These are phyloP conservation scores for Pseudomyrmex gracilis DNA, from an alignment of 1,140 invertebrate species.

Conservation along the genomic window DNA sequence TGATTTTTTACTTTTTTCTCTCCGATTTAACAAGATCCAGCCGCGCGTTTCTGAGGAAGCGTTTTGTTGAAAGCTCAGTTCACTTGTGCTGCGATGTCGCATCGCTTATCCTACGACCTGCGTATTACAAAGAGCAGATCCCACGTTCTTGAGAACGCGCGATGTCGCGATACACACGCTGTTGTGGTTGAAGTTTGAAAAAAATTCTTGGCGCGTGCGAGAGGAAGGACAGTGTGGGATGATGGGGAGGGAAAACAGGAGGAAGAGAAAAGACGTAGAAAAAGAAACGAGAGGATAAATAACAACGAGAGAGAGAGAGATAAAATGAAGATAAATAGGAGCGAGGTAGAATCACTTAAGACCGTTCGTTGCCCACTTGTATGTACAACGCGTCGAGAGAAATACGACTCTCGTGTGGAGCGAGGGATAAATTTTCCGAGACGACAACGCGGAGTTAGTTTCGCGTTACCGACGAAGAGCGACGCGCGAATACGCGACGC, in stretches of 20 bases:
- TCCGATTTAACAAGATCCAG: neutral
- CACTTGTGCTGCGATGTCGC: no score
- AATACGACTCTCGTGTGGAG: neutral
- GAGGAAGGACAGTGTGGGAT: neutral
- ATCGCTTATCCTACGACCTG: neutral
- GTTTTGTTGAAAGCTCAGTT: neutral
- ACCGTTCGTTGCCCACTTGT: neutral
- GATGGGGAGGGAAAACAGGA: neutral
- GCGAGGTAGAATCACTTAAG: neutral
- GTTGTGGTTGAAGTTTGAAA: conserved; percentile 30
- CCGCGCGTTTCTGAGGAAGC: neutral
- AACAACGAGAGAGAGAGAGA: neutral
- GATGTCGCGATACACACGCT: neutral
- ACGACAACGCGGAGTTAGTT: no score
- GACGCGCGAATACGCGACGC: neutral
- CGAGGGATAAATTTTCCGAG: neutral
- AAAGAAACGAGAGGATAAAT: neutral
- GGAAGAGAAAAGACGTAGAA: neutral
- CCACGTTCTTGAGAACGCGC: neutral
- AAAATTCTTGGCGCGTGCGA: conserved; percentile 7
- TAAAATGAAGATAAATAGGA: no score
- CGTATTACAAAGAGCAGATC: neutral
- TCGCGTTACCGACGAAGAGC: neutral
- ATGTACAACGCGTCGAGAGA: neutral
- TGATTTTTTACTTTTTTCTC: neutral